Base-by-base conservation (phyloP, 2,797 vertebrate species). In the Acanthurus leucopareius region DNA sequence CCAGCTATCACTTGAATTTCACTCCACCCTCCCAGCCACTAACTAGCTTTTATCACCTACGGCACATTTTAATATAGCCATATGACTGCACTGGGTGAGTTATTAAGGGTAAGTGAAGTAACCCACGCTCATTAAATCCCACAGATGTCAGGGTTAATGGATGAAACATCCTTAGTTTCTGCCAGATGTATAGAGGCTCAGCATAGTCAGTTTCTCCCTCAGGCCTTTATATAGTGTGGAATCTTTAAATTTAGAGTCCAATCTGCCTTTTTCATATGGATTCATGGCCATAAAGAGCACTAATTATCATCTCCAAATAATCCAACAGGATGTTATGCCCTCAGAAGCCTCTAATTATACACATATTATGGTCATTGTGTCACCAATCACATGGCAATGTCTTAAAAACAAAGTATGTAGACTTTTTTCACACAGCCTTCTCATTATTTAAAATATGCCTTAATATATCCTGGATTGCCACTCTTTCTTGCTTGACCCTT, bases 131-230 rank as follows among this genome's bases (percentile, higher is more conserved):
- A 88, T 90, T 92, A 91, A 85, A 80, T 74, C 73, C 73, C 64
- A 81, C 86, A 89, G 86, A 79, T 83, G 87, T 73, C 63, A 69
- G 15, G 45, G 63, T 87, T 92, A 87, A 90, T 89, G 84, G 85
- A 84, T 58, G 61, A 87, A 80, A 83, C 75, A 80, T 82, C 69
- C 70, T n/a, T 60, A 78, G 64, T 82, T 84, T 63, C 62, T 84
- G 62, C 89, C 83, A 92, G 90, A 91, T 93, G 91, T 86, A 25
- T 42, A 61, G 16, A 59, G 42, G 63, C 62, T 67, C 52, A 62
- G 32, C 32, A 32, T 32, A 80, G 47, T 58, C 54, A 49, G 54
- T 69, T 45, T 75, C 48, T 49, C 53, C 69, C 65, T 62, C 3
- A 40, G 76, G 78, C 68, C 42, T 79, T 49, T 67, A 60, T 28